These are phyloP conservation scores for Melinopterus prodromus DNA, from an alignment of 2,888 invertebrate species.

Conservation along the genomic window DNA sequence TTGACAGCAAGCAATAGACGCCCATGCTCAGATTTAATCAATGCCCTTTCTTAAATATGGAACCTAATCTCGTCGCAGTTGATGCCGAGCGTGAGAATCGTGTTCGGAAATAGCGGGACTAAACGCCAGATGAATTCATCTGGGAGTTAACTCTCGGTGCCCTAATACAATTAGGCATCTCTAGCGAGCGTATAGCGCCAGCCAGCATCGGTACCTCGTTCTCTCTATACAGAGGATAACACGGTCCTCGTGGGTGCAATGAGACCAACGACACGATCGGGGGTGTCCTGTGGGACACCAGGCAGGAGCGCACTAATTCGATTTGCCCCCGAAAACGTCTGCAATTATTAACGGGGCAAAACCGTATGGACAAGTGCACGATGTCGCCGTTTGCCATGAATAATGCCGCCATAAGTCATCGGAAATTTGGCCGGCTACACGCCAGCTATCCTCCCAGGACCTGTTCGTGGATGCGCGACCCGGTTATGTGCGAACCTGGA, in stretches of 20 bases:
- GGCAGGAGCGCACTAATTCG: neutral
- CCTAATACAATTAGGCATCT: constrained; percentile 51
- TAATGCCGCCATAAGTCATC: neutral
- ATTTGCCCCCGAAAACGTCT: neutral
- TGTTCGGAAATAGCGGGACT: constrained; percentile 17
- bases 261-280: constrained; percentile 4
- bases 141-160: constrained; percentile 49
- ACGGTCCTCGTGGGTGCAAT: constrained; percentile 4
- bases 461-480: neutral
- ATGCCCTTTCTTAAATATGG: neutral
- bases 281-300: constrained; percentile 4
- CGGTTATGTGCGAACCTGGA: neutral
- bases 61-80: neutral
- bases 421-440: neutral
- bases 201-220: constrained; percentile 28
- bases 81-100: neutral
- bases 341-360: constrained; percentile 4
- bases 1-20: neutral
- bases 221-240: constrained; percentile 9
- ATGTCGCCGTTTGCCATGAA: neutral
- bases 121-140: constrained; percentile 38
- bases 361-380: constrained; percentile 4
- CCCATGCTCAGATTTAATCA: neutral
- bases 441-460: constrained; percentile 4
- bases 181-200: constrained; percentile 47